Evolutionary conservation across 1,140 invertebrate genomes (phyloP).

Genomic region (Ceratoteleas bidentatus): DNA sequence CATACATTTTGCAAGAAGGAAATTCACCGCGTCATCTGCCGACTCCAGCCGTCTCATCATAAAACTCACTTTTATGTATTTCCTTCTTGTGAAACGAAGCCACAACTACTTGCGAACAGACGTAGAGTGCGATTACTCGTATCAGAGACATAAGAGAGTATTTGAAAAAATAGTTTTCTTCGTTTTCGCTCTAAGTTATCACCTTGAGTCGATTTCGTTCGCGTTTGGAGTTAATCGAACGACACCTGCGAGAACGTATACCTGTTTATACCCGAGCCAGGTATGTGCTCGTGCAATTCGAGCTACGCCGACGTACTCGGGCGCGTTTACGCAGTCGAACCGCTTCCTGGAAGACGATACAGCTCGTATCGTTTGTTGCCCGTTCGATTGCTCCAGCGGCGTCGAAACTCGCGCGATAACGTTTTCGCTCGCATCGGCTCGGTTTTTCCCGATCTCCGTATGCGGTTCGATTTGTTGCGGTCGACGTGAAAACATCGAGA

Average conservation of each 20-base stretch:
- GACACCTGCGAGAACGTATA: slow-evolving; percentile 31
- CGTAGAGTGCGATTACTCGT: too few species aligned
- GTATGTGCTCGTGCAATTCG: slow-evolving; percentile 40
- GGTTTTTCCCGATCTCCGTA: not conserved
- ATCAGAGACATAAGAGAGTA: not conserved
- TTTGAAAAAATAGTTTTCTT: too few species aligned
- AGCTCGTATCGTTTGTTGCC: slow-evolving; percentile 25
- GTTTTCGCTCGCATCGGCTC: not conserved
- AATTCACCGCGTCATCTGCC: too few species aligned
- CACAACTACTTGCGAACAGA: too few species aligned
- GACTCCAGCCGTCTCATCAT: too few species aligned
- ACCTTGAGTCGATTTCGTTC: slow-evolving; percentile 4
- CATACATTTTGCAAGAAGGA: too few species aligned
- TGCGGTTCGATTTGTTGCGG: not conserved
- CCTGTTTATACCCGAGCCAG: slow-evolving; percentile 44
- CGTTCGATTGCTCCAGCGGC: slow-evolving; percentile 15
- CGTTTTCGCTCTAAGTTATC: not conserved
- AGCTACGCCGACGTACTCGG: slow-evolving; percentile 23
- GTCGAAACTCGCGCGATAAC: not conserved
- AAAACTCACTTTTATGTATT: too few species aligned
- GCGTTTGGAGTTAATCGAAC: slow-evolving; percentile 14
- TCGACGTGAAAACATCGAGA: too few species aligned
- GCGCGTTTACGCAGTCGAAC: slow-evolving; percentile 28
- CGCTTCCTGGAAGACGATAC: slow-evolving; percentile 47
- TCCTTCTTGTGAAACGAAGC: too few species aligned